These are phyloP conservation scores for Amazona vittata DNA, from an alignment of 2,113 vertebrate genomes.

Conservation along the genomic window DNA sequence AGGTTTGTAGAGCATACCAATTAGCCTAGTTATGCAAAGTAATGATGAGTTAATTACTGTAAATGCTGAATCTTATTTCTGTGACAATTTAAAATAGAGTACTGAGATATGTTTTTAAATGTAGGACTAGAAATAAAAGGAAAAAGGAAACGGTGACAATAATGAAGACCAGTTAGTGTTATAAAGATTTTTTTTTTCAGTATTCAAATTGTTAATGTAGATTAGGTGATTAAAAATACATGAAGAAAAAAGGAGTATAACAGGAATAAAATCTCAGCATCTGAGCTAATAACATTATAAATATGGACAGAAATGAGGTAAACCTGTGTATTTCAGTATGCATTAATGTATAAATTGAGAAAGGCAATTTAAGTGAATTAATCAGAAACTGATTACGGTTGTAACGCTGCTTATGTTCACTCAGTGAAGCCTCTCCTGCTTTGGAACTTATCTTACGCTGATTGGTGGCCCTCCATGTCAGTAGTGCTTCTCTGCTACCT, in stretches of 20 bases:
- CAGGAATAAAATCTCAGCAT: background rate
- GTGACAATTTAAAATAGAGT: conserved; percentile 72
- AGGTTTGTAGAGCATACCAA: conserved; percentile 78
- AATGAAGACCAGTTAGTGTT: background rate
- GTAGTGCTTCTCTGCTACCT: background rate
- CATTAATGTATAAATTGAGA: background rate
- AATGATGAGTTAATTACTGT: conserved; percentile 81
- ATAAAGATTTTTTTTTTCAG: background rate
- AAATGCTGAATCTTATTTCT: conserved; percentile 71
- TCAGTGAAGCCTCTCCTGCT: background rate
- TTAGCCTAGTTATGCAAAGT: conserved; percentile 79
- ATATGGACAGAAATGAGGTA: rapidly evolving
- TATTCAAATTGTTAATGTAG: background rate
- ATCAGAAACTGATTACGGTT: background rate
- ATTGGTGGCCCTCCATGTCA: background rate
- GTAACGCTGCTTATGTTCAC: background rate
- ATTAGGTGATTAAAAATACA: background rate
- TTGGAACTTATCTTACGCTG: background rate
- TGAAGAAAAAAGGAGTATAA: background rate
- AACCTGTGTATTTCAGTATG: background rate
- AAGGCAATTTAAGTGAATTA: background rate
- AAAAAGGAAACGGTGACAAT: background rate
- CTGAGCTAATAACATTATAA: background rate
- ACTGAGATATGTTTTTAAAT: background rate
- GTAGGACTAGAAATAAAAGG: background rate